Base-by-base conservation (phyloP, 2,113 vertebrate genomes). In the Zapornia atra region DNA sequence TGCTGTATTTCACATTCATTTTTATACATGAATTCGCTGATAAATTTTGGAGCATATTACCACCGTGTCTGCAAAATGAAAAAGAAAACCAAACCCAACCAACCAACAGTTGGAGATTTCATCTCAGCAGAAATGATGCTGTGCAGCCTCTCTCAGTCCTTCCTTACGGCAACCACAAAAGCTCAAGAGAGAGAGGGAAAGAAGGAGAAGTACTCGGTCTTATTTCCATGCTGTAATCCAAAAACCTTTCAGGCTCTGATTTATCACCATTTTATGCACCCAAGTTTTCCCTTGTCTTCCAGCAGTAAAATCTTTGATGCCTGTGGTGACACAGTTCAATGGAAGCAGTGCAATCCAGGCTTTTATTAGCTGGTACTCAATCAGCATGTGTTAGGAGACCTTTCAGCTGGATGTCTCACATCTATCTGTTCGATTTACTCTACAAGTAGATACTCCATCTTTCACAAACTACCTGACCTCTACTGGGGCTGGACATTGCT, bases 221-320 rank as follows among this genome's bases (percentile, higher is more conserved):
- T 88, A n/a, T 90, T 96, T 91, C 29, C 46, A 56, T 38, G 61
- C 53, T 65, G 29, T 75, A 94, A 93, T 73, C 59, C n/a, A 42
- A 81, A 89, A 75, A 38, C 28, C 36, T 80, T 80, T 92, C 77
- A 72, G 63, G 38, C 19, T 86, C 50, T 86, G 66, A 93, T 89
- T 92, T 90, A 83, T 88, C 85, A 69, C 36, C 11, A 19, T 53
- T 86, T 90, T 73, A 86, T 33, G 17, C 44, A 54, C 33, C 26
- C 60, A 78, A 63, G 53, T 54, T 86, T 88, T 79, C 22, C 66
- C 71, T 26, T 86, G 63, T 73, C 92, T 87, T 80, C 61, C 51
- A 91, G 70, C 60, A 82, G 53, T 78, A 91, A 95, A 93, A 81
- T 69, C n/a, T 80, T 84, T 33, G 71, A 88, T 53, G 29, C 61